A percentile compares a stretch with the other conserved stretches of the same genome.
phyloP scores from a whole-genome alignment of 2,797 vertebrate genomes.

The Phataginus tetradactyla region DNA sequence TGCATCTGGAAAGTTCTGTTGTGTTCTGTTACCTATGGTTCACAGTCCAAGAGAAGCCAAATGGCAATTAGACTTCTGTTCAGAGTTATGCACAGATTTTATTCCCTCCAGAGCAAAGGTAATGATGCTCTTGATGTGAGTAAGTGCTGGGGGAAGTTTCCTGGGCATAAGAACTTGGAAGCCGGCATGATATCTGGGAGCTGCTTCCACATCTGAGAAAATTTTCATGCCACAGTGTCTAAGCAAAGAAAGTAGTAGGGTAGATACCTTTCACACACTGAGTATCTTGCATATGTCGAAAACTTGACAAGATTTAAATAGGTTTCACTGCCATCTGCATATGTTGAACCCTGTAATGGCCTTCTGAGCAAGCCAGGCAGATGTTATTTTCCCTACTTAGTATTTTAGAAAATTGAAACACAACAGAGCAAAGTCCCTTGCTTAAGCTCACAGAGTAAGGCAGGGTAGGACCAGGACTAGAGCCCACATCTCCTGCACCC shows the following conservation, averaged over 20 bases:
- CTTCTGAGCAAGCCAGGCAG: background rate
- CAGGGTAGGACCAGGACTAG: background rate
- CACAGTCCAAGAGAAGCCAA: background rate
- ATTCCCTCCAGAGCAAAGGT: background rate
- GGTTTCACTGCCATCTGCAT: background rate
- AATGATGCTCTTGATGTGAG: background rate
- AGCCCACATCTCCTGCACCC: background rate
- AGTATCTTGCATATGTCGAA: background rate
- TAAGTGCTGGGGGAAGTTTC: background rate
- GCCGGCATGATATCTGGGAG: background rate
- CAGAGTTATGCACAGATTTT: background rate
- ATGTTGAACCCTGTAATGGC: background rate
- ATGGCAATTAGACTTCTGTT: conserved; percentile 39
- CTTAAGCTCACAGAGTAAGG: background rate
- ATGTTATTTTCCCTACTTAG: background rate
- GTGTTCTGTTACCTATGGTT: background rate
- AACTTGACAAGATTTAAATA: background rate
- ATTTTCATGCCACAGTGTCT: background rate
- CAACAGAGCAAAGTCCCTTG: background rate
- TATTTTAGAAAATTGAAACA: background rate
- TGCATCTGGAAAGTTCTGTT: conserved; percentile 39
- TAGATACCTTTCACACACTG: background rate
- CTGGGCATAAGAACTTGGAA: background rate
- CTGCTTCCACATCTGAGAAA: background rate
- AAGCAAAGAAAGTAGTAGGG: background rate